Evolutionary conservation across 30 jellyfish, hydroid and myxozoan species (phyloP).

Genomic region (Catostylus mosaicus): DNA sequence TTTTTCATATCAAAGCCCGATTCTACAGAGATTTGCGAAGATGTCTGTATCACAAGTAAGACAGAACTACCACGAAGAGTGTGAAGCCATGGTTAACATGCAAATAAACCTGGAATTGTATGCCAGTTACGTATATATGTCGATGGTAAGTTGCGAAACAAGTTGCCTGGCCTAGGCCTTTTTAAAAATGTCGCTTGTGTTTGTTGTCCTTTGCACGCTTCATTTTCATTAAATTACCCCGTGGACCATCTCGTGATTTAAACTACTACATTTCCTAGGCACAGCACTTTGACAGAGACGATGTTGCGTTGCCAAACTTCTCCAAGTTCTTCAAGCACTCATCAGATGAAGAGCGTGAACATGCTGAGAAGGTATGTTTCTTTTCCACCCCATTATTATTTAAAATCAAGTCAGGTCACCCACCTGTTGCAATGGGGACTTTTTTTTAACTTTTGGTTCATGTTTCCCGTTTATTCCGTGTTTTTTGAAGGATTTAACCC

Average conservation of each 20-base stretch:
- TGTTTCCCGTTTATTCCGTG: too few relatives aligned
- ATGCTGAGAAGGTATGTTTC: constrained; percentile 83
- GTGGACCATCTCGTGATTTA: background rate
- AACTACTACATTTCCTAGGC: constrained; percentile 58
- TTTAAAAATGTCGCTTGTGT: background rate
- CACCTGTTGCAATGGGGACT: too few relatives aligned
- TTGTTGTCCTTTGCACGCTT: background rate
- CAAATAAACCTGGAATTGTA: constrained; percentile 92
- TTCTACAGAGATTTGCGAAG: background rate
- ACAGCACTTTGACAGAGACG: constrained; percentile 93
- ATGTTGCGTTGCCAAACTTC: constrained; percentile 84
- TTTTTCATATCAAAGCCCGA: background rate
- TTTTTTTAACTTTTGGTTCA: too few relatives aligned
- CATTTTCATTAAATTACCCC: background rate
- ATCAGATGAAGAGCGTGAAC: constrained; percentile 97
- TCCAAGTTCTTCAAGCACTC: constrained; percentile 83
- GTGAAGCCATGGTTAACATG: constrained; percentile 98
- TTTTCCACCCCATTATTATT: too few relatives aligned
- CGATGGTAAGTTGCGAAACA: constrained; percentile 76
- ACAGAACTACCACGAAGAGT: constrained; percentile 88
- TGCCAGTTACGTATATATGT: constrained; percentile 90
- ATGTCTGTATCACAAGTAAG: constrained; percentile 75
- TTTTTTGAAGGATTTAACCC: too few relatives aligned
- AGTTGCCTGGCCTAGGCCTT: background rate
- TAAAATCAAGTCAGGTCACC: too few relatives aligned